Base-by-base conservation (phyloP, 2,113 vertebrate genomes). In the Proterorhinus semilunaris region DNA sequence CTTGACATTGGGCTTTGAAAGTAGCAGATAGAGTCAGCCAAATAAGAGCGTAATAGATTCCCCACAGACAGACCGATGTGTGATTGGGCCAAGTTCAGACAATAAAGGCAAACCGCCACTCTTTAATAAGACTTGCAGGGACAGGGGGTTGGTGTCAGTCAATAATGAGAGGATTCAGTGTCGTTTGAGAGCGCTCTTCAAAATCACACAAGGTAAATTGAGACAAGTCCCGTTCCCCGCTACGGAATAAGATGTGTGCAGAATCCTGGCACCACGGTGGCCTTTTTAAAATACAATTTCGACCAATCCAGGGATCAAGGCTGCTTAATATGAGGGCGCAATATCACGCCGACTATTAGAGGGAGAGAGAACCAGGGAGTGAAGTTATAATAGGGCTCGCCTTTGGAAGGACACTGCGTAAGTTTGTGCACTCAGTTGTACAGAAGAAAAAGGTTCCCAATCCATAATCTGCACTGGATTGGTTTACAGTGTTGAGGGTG, bases 141-240 rank as follows among this genome's bases (percentile, higher is more conserved):
- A 58, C 59, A 69, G 47, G 21, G 21, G 57, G 36, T 12, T n/a
- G 11, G 17, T 72, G 52, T n/a, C 52, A 58, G 62, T 65, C 53
- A 58, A 50, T 75, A 64, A 75, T 64, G 66, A 64, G 72, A 8
- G 1, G 46, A 36, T 48, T 53, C n/a, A 46, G 21, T 54, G 16
- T 48, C 69, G 43, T 62, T 49, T 63, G 53, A 42, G 43, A 4
- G 45, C 62, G 48, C 44, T 47, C 53, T 61, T n/a, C 46, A 21
- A 47, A 7, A 63, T 63, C 62, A 48, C 15, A 55, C 62, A 48
- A 10, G 44, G 16, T 48, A 63, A 63, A 63, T 63, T 17, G 47
- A 72, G 70, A 49, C 45, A 43, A 45, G 42, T 27, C 62, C 59
- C 53, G 51, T 54, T 55, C 59, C 42, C 50, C 42, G 69, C 0